These are phyloP conservation scores for Phengaris alcon DNA, from an alignment of 2,888 invertebrate genomes.

Conservation along the genomic window DNA sequence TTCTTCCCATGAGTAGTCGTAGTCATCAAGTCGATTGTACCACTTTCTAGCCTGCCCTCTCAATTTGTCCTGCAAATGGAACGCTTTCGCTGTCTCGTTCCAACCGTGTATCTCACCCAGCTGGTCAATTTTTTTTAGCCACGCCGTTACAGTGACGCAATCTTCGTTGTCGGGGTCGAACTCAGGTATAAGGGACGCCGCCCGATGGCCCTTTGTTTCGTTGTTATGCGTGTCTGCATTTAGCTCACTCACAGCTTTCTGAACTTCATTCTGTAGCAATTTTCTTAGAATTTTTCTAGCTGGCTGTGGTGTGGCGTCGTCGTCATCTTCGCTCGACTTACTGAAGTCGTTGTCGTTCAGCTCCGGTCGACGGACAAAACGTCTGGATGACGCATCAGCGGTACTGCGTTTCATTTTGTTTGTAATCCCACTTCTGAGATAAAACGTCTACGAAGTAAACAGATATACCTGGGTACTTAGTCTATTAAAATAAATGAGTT, in stretches of 20 bases:
- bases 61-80: constrained; percentile 40
- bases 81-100: constrained; percentile 39
- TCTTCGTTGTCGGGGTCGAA: constrained; percentile 37
- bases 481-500: too few relatives aligned
- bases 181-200: constrained; percentile 28
- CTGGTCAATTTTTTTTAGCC: constrained; percentile 40
- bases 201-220: background rate
- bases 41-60: constrained; percentile 42
- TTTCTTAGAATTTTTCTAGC: background rate
- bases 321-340: too few relatives aligned
- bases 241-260: background rate
- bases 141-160: constrained; percentile 32
- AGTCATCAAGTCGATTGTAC: constrained; percentile 41
- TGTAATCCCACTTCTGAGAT: too few relatives aligned
- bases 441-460: too few relatives aligned
- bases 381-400: too few relatives aligned
- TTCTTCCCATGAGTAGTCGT: constrained; percentile 41
- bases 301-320: background rate
- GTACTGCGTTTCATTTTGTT: too few relatives aligned
- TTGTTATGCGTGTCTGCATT: constrained; percentile 9
- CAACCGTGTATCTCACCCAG: constrained; percentile 41
- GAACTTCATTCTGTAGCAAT: background rate
- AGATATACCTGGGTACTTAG: too few relatives aligned
- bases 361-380: too few relatives aligned
- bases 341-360: too few relatives aligned